These are phyloP conservation scores for Salvelinus namaycush DNA, from an alignment of 2,113 vertebrate genomes.

Conservation along the genomic window DNA sequence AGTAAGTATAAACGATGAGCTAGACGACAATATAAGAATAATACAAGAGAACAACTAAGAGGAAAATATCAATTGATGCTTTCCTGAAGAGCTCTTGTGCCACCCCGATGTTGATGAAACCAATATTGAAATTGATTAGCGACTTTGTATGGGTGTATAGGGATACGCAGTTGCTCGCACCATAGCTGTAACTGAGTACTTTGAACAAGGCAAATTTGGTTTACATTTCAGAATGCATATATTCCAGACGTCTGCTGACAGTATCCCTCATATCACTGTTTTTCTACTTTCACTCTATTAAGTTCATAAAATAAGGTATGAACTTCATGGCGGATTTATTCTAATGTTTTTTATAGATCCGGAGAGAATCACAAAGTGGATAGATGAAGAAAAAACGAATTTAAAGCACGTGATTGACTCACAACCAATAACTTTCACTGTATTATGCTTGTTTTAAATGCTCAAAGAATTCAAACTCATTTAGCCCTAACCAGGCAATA, in stretches of 20 bases:
- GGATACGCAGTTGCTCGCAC: too few relatives aligned
- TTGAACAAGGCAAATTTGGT: too few relatives aligned
- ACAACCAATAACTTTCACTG: slow-evolving; percentile 68
- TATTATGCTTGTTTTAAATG: slow-evolving; percentile 77
- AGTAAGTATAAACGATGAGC: slow-evolving; percentile 18
- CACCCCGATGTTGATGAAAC: neutral
- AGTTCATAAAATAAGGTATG: too few relatives aligned
- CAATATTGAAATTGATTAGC: neutral
- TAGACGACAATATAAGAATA: neutral
- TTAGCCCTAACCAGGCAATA: slow-evolving; percentile 70
- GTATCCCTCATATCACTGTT: too few relatives aligned
- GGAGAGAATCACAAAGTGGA: too few relatives aligned
- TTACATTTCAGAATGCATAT: too few relatives aligned
- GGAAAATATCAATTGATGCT: neutral
- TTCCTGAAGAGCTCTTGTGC: neutral
- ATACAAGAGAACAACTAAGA: neutral
- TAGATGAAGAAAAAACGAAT: slow-evolving; percentile 14
- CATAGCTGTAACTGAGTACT: too few relatives aligned
- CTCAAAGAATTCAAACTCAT: slow-evolving; percentile 71
- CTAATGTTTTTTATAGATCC: too few relatives aligned
- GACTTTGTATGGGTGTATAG: too few relatives aligned
- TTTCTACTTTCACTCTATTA: too few relatives aligned
- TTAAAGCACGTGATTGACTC: slow-evolving; percentile 69
- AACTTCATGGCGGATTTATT: too few relatives aligned
- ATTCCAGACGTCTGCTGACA: too few relatives aligned